Base-by-base conservation (phyloP, 2,797 vertebrate genomes). In the Buceros bicornis region DNA sequence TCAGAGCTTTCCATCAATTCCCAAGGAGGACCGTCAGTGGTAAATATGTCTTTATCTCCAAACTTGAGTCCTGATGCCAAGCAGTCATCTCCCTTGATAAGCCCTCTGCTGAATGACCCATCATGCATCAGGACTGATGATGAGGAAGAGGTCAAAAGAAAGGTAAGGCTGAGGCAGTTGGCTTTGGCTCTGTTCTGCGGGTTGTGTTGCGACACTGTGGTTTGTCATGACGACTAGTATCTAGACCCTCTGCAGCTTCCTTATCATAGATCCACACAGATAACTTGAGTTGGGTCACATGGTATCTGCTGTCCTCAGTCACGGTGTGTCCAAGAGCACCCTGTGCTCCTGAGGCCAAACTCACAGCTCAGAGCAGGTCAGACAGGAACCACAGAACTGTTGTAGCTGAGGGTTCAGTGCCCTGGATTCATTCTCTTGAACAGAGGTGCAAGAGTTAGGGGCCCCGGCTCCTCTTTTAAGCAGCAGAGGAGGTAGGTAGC, bases 131-230 rank as follows among this genome's bases (percentile, higher is more conserved):
- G 99, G 97, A 99, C 99, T 0, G 99, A 99, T 5, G 99, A 99
- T 5, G 99, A 99, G 77, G 99, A 99, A 4, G 99, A 99, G 22
- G 98, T 98, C 93, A 98, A 98, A 87, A 98, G 98, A 97, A 99
- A 99, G 99, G 99, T 99, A 96, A 89, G 6, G 28, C 61, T 5
- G n/a, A 82, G 10, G 21, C 85, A 51, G 15, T 12, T 60, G 22
- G 24, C 21, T n/a, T 71, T 77, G 17, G 15, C 24, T 61, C 11
- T 84, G 15, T 67, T 91, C 22, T 92, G 6, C 6, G 1, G 8
- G 10, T 58, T 74, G 8, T 33, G 5, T 57, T 91, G 21, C 8
- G 5, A 28, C 64, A 28, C 56, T 43, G 25, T 21, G 48, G 24
- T n/a, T 60, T 73, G 33, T 31, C 47, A 58, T 35, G 79, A 37